Evolutionary conservation across 2,797 vertebrate genomes (phyloP).

Genomic region (Channa striata): DNA sequence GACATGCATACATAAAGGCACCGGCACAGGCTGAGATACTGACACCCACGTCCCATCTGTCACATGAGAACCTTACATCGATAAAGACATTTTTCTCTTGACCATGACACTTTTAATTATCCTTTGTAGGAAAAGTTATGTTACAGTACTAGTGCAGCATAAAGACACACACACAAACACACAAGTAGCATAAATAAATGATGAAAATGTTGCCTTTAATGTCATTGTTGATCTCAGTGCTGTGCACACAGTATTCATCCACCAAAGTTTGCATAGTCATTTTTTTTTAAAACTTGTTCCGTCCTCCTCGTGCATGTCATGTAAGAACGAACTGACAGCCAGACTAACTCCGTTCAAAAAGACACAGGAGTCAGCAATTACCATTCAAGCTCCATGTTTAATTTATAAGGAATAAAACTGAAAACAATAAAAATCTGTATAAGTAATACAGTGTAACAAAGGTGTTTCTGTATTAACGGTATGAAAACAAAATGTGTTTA

Average conservation of each 20-base stretch:
- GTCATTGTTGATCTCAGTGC: constrained; percentile 4
- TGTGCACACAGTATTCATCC: background rate
- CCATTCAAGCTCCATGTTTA: too few species aligned
- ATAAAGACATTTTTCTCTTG: constrained; percentile 60
- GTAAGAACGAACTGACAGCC: too few species aligned
- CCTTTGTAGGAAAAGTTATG: constrained; percentile 46
- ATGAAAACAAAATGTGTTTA: too few species aligned
- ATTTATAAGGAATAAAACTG: too few species aligned
- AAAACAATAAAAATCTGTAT: too few species aligned
- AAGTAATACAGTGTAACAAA: too few species aligned
- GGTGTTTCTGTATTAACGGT: too few species aligned
- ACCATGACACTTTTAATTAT: constrained; percentile 57
- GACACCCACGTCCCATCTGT: constrained; percentile 76
- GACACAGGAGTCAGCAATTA: too few species aligned
- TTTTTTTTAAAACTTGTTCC: too few species aligned
- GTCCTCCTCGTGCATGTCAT: too few species aligned
- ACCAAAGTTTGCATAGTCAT: background rate
- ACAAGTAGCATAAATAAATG: background rate
- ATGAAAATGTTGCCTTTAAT: constrained; percentile 8
- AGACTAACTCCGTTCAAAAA: too few species aligned
- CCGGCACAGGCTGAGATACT: constrained; percentile 58
- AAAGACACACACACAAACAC: constrained; percentile 16
- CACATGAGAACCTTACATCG: constrained; percentile 60
- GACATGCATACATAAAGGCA: constrained; percentile 59
- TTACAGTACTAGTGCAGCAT: constrained; percentile 8